Percentiles rank a stretch among this genome's conserved stretches.
Evolutionary conservation across 2,113 vertebrate genomes (phyloP).

Genomic region (Tenrec ecaudatus): DNA sequence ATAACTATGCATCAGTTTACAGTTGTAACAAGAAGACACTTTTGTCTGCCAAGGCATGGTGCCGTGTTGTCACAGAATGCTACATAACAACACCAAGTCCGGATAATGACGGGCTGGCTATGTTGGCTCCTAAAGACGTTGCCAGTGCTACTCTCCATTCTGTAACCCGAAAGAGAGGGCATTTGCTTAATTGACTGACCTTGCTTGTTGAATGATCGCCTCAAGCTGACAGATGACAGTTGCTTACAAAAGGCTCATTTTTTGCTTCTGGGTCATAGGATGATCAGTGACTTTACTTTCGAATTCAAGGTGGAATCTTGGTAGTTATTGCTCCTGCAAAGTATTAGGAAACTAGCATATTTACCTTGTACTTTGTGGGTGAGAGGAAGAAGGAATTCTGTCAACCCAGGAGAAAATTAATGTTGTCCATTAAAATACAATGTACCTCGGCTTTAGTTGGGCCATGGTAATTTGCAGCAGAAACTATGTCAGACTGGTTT

Average conservation of each 20-base stretch:
- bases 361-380: not conserved
- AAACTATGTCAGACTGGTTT: not conserved
- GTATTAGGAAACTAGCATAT: slow-evolving; percentile 27
- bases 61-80: slow-evolving; percentile 49
- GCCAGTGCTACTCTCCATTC: slow-evolving; percentile 46
- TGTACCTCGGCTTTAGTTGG: not conserved
- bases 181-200: slow-evolving; percentile 62
- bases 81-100: slow-evolving; percentile 34
- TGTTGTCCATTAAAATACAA: not conserved
- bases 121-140: slow-evolving; percentile 52
- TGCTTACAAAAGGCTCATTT: not conserved
- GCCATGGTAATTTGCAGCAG: not conserved
- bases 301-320: slow-evolving; percentile 31
- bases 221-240: slow-evolving; percentile 5
- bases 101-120: not conserved
- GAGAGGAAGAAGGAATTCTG: not conserved
- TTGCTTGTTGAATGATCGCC: slow-evolving; percentile 58
- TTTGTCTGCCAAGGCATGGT: slow-evolving; percentile 33
- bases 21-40: slow-evolving; percentile 39
- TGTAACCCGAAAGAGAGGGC: slow-evolving; percentile 33
- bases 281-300: slow-evolving; percentile 28
- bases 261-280: slow-evolving; percentile 4
- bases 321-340: not conserved
- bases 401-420: slow-evolving; percentile 8
- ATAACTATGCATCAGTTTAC: slow-evolving; percentile 6